Evolutionary conservation across 2,888 invertebrate genomes (phyloP).

Genomic region (Drosophila falleni): DNA sequence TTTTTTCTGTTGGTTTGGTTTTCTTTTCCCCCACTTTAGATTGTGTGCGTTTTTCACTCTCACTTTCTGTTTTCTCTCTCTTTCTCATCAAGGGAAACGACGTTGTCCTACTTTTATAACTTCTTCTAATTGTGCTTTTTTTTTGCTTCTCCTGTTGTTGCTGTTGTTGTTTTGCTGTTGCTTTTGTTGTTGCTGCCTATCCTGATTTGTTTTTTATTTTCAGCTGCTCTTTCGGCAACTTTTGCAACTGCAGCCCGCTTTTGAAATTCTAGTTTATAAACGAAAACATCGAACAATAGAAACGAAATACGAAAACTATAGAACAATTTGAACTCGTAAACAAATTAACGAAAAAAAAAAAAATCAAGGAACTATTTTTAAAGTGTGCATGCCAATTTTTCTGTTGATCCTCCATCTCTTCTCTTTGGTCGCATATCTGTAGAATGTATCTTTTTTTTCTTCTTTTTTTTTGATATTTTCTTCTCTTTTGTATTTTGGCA

Average conservation of each 20-base stretch:
- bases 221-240: not conserved
- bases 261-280: conserved; percentile 22
- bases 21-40: not conserved
- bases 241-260: conserved; percentile 44
- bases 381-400: not conserved
- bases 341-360: conserved; percentile 29
- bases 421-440: conserved; percentile 1
- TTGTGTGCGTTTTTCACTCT: not conserved
- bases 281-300: conserved; percentile 31
- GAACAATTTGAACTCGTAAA: conserved; percentile 52
- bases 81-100: conserved; percentile 42
- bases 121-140: not conserved
- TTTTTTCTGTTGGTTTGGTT: conserved; percentile 8
- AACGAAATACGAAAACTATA: conserved; percentile 44
- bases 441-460: not conserved
- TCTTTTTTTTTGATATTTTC: not conserved
- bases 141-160: not conserved
- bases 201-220: not conserved
- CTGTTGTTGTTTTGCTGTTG: conserved; percentile 1
- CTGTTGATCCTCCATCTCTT: not conserved
- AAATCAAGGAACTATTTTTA: conserved; percentile 24
- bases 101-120: conserved; percentile 23
- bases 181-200: conserved; percentile 2
- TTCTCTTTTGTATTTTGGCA: not conserved
- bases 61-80: not conserved